Evolutionary conservation across 2,113 vertebrate genomes (phyloP).

Genomic region (Tapirus terrestris): DNA sequence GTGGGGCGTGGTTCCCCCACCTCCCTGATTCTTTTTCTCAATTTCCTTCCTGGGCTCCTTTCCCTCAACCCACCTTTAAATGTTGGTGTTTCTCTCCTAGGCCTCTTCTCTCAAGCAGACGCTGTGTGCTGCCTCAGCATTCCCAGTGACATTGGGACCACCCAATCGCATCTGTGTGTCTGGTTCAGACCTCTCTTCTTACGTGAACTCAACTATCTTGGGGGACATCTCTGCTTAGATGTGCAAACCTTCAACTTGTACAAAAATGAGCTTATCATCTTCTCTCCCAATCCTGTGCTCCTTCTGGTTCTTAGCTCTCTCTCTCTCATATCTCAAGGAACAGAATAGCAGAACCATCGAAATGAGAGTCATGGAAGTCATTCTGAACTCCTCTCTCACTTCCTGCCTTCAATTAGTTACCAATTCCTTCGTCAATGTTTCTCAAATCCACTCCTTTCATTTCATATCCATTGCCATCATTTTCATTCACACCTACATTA

Average conservation of each 20-base stretch:
- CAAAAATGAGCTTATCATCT: not conserved
- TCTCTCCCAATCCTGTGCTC: not conserved
- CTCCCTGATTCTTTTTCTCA: no score
- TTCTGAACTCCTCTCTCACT: not conserved
- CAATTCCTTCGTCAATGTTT: not conserved
- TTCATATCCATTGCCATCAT: not conserved
- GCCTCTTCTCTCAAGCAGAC: not conserved
- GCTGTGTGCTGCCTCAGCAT: not conserved
- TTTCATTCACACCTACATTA: not conserved
- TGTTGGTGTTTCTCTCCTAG: not conserved
- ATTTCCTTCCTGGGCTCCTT: no score
- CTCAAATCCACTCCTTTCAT: not conserved
- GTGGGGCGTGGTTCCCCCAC: no score
- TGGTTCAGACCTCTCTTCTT: not conserved
- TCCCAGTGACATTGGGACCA: not conserved
- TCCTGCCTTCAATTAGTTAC: not conserved
- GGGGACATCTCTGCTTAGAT: not conserved
- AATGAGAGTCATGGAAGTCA: not conserved
- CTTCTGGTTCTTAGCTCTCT: no score
- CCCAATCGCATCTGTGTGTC: not conserved
- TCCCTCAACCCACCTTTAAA: no score
- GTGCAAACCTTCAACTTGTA: not conserved
- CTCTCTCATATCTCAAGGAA: not conserved
- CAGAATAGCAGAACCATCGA: not conserved
- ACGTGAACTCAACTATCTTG: not conserved